These are phyloP conservation scores for Clarias macrocephalus DNA, from an alignment of 2,113 vertebrate genomes.

Conservation along the genomic window DNA sequence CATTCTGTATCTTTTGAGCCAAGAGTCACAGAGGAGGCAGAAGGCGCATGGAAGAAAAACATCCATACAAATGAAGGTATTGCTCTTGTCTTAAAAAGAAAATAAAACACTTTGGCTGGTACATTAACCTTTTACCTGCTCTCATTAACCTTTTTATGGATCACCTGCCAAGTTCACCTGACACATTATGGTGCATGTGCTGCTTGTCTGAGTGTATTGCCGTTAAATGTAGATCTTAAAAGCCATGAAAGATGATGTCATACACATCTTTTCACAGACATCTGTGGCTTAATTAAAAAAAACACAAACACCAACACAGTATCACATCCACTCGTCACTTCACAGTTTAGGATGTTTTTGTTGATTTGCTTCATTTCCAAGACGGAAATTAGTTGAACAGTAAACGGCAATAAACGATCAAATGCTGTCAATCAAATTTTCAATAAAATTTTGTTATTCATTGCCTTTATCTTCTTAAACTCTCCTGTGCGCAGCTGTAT, in stretches of 20 bases:
- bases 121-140: neutral
- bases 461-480: neutral
- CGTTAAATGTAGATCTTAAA: neutral
- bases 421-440: too few relatives aligned
- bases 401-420: neutral
- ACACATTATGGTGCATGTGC: neutral
- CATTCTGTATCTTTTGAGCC: slow-evolving; percentile 35
- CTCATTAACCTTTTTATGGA: neutral
- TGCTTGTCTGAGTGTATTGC: neutral
- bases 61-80: slow-evolving; percentile 57
- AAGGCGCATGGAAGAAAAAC: slow-evolving; percentile 39
- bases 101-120: neutral
- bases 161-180: neutral
- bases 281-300: neutral
- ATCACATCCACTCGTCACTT: neutral
- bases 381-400: neutral
- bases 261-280: neutral
- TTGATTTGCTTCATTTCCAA: neutral
- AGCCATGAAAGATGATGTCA: neutral
- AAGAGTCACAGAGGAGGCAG: slow-evolving; percentile 18
- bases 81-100: neutral
- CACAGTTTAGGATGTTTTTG: neutral
- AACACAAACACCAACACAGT: neutral
- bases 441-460: neutral
- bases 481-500: too few relatives aligned